Base-by-base conservation (phyloP, 2,888 invertebrate genomes). In the Podotricha telesiphe region DNA sequence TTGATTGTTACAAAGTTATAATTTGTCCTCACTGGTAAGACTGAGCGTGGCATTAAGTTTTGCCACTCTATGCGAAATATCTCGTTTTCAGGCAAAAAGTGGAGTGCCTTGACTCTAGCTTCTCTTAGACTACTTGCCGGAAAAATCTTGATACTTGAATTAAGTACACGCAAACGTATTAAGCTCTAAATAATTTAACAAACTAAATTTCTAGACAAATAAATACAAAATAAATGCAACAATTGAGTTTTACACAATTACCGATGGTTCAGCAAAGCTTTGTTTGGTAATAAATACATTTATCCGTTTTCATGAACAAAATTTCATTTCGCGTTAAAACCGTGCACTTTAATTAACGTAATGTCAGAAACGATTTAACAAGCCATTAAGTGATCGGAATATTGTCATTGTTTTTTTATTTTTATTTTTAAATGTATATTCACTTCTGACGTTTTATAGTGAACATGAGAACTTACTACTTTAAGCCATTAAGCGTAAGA, bases 281-380 rank as follows among this genome's bases (percentile, higher is more conserved):
- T 65, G 47, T 65, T 48, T 20, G 56, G 56, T 65, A 19, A 65
- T 65, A 56, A 65, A 65, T 28, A 65, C 47, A 37, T 47, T 47
- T 47, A 64, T 47, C n/a, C 20, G 58, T 8, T 50, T 37, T 19
- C 48, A 68, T 68, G 34, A 68, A 59, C 40, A 28, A 65, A 58
- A 56, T 56, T 65, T 56, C 47, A 65, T 28, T 47, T 47, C 15
- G n/a, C n/a, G 47, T 65, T 20, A 45, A 28, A 56, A 37, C 19
- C 37, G 37, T 56, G 65, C 65, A 56, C 47, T 65, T 56, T 65
- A 65, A 65, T 65, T 65, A 56, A 55, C 17, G 37, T 65, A 47
- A 65, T 56, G 65, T 22, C 65, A 45, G 40, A 20, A 63, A 40
- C n/a, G 50, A n/a, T 47, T 65, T 19, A 65, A 65, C 56, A 42